These are phyloP conservation scores for Chromoteleia sp. DNA, from an alignment of 2,888 invertebrate species.

Conservation along the genomic window DNA sequence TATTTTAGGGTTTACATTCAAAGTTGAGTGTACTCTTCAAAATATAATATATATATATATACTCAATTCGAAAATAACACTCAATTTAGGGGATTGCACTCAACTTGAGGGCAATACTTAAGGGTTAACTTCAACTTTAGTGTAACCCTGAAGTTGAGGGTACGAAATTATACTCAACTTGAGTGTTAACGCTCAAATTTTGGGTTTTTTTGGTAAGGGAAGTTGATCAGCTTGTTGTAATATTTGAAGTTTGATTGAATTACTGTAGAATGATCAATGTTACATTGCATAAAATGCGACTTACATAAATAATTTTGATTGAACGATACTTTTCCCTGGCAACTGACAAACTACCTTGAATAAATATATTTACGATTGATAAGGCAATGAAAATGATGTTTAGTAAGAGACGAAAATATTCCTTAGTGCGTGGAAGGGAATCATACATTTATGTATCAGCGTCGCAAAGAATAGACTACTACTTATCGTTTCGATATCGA, in stretches of 20 bases:
- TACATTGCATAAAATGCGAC: slow-evolving; percentile 23
- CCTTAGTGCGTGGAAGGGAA: slow-evolving; percentile 34
- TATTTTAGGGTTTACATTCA: no score
- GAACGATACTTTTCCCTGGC: slow-evolving; percentile 21
- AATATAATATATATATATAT: no score
- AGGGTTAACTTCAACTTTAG: no score
- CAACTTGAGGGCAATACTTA: no score
- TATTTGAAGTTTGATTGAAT: slow-evolving; percentile 18
- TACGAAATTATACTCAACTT: no score
- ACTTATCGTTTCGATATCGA: slow-evolving; percentile 59
- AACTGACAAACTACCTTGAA: slow-evolving; percentile 32
- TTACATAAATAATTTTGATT: slow-evolving; percentile 18
- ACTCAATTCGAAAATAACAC: no score
- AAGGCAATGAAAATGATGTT: slow-evolving; percentile 47
- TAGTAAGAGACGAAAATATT: slow-evolving; percentile 23
- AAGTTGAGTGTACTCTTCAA: no score
- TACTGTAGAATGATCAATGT: neutral
- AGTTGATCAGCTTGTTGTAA: no score
- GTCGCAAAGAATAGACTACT: slow-evolving; percentile 56
- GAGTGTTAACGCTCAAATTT: no score
- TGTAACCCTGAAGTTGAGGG: no score
- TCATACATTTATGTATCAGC: slow-evolving; percentile 63
- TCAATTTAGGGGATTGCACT: no score
- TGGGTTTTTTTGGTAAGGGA: no score
- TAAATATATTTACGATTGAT: slow-evolving; percentile 50